Base-by-base conservation (phyloP, 2,113 vertebrate species). In the Pleuronectes platessa region DNA sequence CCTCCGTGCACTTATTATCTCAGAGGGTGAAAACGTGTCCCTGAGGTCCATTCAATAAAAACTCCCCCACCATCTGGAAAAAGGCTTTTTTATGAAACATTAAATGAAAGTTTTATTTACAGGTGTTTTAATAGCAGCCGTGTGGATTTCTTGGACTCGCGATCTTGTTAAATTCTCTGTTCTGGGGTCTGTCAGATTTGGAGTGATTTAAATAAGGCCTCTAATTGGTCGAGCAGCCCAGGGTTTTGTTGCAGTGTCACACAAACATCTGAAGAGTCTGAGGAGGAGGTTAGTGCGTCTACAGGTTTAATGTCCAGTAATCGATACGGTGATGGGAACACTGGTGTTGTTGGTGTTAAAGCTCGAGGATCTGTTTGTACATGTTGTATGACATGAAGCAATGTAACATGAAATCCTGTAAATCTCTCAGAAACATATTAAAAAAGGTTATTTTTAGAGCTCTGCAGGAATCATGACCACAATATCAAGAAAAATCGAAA, bases 161-260 rank as follows among this genome's bases (percentile, higher is more conserved):
- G 3, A 4, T 49, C 11, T 49, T 18, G 3, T 49, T 31, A 31
- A 31, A 31, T 80, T 2, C 23, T 70, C 35, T 59, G 40, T 8
- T 10, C 4, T 69, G 18, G 27, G 24, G 23, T 21, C 82, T 82
- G 76, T 87, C 67, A 55, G 73, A 80, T 69, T 76, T 82, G n/a
- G 23, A 84, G 70, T 66, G 65, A 85, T 79, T 86, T 51, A 6
- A 51, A 18, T 6, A 31, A 31, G 5, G 31, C 6, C 31, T 31
- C 5, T 31, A 2, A 71, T 85, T 81, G 65, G 62, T 65, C 51
- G 64, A 75, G 21, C 56, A 82, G 77, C 62, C 55, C 13, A 66
- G 61, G 62, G 66, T 71, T 72, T 76, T 21, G 71, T 60, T 86
- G 71, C 60, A 45, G 55, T 53, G n/a, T 11, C 27, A 69, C 10